Evolutionary conservation across 2,113 vertebrate genomes (phyloP), one percentile per base, ranked within the genome.

Genomic region (Herpetotheres cachinnans): DNA sequence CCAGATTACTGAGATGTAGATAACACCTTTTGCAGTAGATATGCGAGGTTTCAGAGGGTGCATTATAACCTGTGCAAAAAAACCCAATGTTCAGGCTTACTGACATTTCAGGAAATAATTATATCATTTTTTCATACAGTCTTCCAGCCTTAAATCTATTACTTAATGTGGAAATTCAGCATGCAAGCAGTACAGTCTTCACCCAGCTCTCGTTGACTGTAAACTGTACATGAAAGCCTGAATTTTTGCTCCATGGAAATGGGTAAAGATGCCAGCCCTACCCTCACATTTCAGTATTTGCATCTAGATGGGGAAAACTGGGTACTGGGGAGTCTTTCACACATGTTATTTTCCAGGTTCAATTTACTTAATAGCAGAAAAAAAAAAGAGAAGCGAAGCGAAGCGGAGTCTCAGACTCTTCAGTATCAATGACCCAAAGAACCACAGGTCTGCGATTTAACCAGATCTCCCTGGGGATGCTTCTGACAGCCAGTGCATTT

Each of bases 21-120:
- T 73, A 30, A 98, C 88, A 5, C 99, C 99, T 94, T 98, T 98
- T 32, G 97, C 95, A 16, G 96, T 97, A 29, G 99, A 98, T 98
- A 99, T 98, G 71, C 99, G 98, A 47, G 99, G 99, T 92, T 99
- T 99, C 87, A 99, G 80, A 3, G 99, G 99, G 65, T 99, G 98
- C 97, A 99, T 98, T 84, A 99, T 99, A 36, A 99, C 98, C 99
- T 99, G 94, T 38, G n/a, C 44, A 86, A 83, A 96, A 89, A 40
- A 87, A 91, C 30, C 26, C 25, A 49, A 36, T 55, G 82, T 30
- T 70, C 54, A 82, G 58, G 20, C 12, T 82, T 72, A 47, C 14
- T 34, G 34, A 11, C 6, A 56, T 55, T 72, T 82, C 49, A 89
- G 56, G 11, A 79, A 82, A 92, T 24, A 82, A 38, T 17, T 4